Conservation (phyloP, 1,140 invertebrate species). For the Hydropsyche tenuis region DNA sequence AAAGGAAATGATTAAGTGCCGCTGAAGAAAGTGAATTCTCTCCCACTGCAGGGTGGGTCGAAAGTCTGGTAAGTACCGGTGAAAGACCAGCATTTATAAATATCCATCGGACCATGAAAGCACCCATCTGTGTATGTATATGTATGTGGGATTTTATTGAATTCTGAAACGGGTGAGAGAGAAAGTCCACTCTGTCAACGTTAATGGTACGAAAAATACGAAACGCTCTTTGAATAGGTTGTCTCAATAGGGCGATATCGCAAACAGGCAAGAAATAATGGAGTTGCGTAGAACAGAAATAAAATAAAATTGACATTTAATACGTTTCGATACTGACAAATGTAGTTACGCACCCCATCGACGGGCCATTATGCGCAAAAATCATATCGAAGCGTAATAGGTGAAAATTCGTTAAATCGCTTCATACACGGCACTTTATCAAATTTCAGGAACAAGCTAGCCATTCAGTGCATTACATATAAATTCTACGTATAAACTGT, state of each 20-base stretch:
- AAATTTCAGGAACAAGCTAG: too few relatives aligned
- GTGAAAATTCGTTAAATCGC: too few relatives aligned
- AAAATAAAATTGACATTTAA: too few relatives aligned
- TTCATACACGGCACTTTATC: too few relatives aligned
- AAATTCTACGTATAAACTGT: neutral
- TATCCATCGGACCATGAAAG: slow-evolving; percentile 35
- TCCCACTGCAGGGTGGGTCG: neutral
- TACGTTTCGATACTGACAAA: too few relatives aligned
- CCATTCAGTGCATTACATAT: too few relatives aligned
- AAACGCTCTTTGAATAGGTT: neutral
- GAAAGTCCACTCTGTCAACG: slow-evolving; percentile 31
- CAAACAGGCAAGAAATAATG: too few relatives aligned
- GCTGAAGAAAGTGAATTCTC: neutral
- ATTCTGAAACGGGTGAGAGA: slow-evolving; percentile 26
- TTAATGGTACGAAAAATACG: slow-evolving; percentile 33
- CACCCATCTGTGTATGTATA: slow-evolving; percentile 10
- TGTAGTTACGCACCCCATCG: neutral
- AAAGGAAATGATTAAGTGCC: slow-evolving; percentile 35
- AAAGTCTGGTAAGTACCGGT: slow-evolving; percentile 5
- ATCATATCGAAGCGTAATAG: neutral
- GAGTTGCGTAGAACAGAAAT: too few relatives aligned
- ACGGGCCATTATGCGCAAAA: neutral
- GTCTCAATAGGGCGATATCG: too few relatives aligned
- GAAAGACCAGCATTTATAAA: slow-evolving; percentile 41
- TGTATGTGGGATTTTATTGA: slow-evolving; percentile 41